Base-by-base conservation (phyloP, 2,797 vertebrate genomes). In the Holocentrus rufus region DNA sequence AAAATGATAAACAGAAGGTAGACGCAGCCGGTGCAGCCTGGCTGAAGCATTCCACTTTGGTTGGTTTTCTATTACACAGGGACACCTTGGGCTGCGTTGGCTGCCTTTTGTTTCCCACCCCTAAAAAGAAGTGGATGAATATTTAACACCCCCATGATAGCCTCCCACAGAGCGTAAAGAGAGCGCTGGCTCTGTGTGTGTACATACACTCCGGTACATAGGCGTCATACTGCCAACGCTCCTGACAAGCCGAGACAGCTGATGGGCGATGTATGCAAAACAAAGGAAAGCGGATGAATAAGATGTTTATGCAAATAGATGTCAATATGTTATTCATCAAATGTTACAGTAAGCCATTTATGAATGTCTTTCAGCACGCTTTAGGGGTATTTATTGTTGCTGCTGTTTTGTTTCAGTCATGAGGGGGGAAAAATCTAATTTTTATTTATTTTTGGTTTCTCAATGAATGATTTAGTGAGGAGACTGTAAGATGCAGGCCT, bases 71-170 rank as follows among this genome's bases (percentile, higher is more conserved):
- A 17, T 74, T 18, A 76, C 17, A 59, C 25, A 30, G 53, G 74
- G 80, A 76, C 58, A 74, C 64, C 63, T 55, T 82, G 66, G 55
- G 63, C 44, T 69, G 23, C 61, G 39, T 50, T 65, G 34, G 57
- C 49, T 46, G 10, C 69, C 53, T 73, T 84, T 86, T 77, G 66
- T 81, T 80, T 70, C 69, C 47, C 25, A 17, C 39, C 30, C 34
- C 49, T 87, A 54, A 77, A 78, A 80, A 83, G 55, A 34, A 76
- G 70, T 65, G 59, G 17, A 82, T 87, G 73, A 85, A 87, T 82
- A 80, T 84, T 77, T 65, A 72, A 72, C 27, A 63, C 65, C 22
- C 50, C 75, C 27, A 27, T 27, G 49, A 42, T 65, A 17, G 49
- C 20, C 61, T 55, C 58, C 34, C 52, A 60, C 65, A 47, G 69